Evolutionary conservation across 2,113 vertebrate genomes (phyloP).

Genomic region (Turnix velox): DNA sequence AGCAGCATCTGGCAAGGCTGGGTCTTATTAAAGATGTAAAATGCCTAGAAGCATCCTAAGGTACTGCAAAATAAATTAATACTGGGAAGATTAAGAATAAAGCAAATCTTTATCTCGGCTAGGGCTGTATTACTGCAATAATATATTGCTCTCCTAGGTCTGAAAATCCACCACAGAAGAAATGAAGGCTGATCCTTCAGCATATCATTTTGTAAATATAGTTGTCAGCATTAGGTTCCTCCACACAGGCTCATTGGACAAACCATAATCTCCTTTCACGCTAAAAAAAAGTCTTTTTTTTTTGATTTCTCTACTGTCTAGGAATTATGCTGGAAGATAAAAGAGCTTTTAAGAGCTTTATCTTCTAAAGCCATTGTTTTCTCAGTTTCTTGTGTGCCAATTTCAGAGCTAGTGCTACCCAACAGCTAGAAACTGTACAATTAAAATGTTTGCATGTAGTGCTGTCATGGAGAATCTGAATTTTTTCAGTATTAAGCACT

Average conservation of each 20-base stretch:
- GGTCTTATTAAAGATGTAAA: background rate
- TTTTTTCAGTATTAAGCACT: background rate
- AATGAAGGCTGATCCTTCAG: conserved; percentile 2
- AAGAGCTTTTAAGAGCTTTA: conserved; percentile 45
- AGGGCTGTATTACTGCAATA: background rate
- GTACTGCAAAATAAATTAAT: conserved; percentile 43
- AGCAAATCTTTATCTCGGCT: conserved; percentile 17
- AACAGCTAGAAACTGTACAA: background rate
- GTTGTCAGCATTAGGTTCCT: conserved; percentile 28
- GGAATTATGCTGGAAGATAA: conserved; percentile 5
- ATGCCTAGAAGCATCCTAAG: background rate
- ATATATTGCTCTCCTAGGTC: background rate
- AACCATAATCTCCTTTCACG: conserved; percentile 29
- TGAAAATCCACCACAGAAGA: background rate
- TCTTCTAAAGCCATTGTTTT: conserved; percentile 42
- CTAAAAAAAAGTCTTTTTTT: background rate
- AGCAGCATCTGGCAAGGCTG: background rate
- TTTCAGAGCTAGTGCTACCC: background rate
- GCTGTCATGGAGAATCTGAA: background rate
- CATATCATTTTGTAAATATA: conserved; percentile 3
- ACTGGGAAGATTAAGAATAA: conserved; percentile 15
- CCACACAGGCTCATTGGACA: background rate
- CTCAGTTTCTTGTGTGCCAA: background rate
- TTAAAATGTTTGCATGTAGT: background rate
- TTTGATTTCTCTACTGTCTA: background rate